Base-by-base conservation (phyloP, 2,888 invertebrate genomes). In the Euclidia mi region DNA sequence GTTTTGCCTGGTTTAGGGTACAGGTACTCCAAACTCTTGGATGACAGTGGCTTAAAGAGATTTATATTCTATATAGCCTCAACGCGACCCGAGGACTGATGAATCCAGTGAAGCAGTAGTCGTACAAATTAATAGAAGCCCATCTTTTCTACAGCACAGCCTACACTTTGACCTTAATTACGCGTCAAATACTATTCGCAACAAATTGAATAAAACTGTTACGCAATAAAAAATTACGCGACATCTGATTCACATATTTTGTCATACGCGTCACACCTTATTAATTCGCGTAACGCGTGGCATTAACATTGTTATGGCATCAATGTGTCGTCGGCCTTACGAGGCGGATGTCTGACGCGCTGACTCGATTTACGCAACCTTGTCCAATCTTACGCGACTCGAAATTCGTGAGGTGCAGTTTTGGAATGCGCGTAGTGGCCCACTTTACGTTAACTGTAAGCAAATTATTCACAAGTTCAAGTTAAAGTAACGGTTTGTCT, bases 401-500 rank as follows among this genome's bases (percentile, higher is more conserved):
- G 76, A 71, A 70, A 76, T 71, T 59, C 32, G 74, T 57, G 59
- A 48, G 57, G 51, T 65, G 61, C 46, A 52, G 55, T 62, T 61
- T 65, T n/a, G 51, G 57, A 64, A 62, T 65, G 65, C 10, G 37
- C 34, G 52, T 40, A 46, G 17, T 55, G 59, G 47, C 78, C 66
- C 38, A 77, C 78, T 71, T 77, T 47, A 46, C 18, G 51, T 20
- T 74, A 74, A 77, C 78, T 58, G 70, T 73, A 61, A 31, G 40
- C 17, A 47, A 60, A 53, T 57, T 63, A 50, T 42, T 52, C 38
- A 56, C 52, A 70, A 53, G 67, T 59, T 64, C 60, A 55, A 50
- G 56, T 43, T 37, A 20, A 32, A 10, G 32, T 65, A 69, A 73
- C 71, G 70, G 66, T 65, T 40, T 52, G 10, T 58, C 38, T 28